phyloP scores from a whole-genome alignment of 2,113 vertebrate genomes.

The Sardina pilchardus region DNA sequence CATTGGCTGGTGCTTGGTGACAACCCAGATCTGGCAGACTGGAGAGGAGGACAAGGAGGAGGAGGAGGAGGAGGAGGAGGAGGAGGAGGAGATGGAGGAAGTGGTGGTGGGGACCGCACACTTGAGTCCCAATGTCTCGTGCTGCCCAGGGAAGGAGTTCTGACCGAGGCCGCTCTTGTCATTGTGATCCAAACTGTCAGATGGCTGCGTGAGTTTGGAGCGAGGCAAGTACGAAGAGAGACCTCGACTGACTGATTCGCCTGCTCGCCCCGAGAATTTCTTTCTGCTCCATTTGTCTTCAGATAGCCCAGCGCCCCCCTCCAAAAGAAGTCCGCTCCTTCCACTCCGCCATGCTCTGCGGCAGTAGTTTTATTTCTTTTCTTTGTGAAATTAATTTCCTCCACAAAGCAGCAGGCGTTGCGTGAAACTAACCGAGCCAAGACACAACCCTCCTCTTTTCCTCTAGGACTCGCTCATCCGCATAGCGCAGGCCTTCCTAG shows the following conservation, averaged over 20 bases:
- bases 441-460: neutral
- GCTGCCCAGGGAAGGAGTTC: neutral
- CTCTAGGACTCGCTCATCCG: neutral
- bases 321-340: neutral
- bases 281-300: constrained; percentile 54
- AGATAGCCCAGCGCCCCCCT: neutral
- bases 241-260: constrained; percentile 30
- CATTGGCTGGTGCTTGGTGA: neutral
- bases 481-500: neutral
- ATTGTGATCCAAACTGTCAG: constrained; percentile 49
- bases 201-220: constrained; percentile 37
- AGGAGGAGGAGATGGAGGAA: no score
- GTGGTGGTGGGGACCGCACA: neutral
- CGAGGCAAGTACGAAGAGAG: constrained; percentile 18
- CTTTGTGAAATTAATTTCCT: neutral
- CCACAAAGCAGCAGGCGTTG: neutral
- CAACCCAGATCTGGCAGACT: neutral
- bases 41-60: neutral
- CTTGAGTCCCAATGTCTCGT: neutral
- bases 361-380: neutral
- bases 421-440: neutral
- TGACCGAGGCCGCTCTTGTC: neutral
- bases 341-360: neutral
- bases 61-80: no score
- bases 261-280: constrained; percentile 38